Evolutionary conservation across 92 coral and sea anemone genomes (phyloP).

Genomic region (Bergia sp.): DNA sequence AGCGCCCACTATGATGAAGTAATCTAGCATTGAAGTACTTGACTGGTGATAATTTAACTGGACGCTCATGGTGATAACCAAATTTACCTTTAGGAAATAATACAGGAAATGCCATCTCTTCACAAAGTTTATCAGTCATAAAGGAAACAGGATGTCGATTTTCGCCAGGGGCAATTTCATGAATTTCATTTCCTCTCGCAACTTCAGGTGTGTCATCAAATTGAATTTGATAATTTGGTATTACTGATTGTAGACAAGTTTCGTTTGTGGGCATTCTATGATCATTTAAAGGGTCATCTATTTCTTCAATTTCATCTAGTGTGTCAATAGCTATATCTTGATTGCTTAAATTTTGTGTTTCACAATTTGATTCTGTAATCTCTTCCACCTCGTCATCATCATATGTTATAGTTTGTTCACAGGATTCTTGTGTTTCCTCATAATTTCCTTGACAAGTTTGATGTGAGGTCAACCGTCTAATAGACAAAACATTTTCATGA

Average conservation of each 20-base stretch:
- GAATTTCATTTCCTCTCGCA: not conserved
- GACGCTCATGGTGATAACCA: conserved; percentile 2
- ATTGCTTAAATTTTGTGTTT: conserved; percentile 27
- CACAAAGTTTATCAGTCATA: conserved; percentile 30
- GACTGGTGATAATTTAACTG: conserved; percentile 14
- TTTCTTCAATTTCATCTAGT: conserved; percentile 49
- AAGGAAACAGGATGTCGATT: conserved; percentile 20
- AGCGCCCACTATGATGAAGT: conserved; percentile 8
- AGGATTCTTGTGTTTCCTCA: conserved; percentile 15
- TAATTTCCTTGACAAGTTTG: not conserved
- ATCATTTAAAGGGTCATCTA: conserved; percentile 65
- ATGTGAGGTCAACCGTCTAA: not conserved
- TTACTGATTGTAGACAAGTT: conserved; percentile 66
- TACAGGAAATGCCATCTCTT: conserved; percentile 38
- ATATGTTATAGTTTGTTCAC: conserved; percentile 28
- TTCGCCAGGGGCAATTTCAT: not conserved
- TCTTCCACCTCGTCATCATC: conserved; percentile 19
- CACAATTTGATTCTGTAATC: conserved; percentile 15
- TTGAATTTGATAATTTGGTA: conserved; percentile 57
- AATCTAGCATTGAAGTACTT: too few species aligned
- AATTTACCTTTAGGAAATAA: conserved; percentile 37
- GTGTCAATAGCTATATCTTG: conserved; percentile 34
- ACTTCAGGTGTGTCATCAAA: not conserved
- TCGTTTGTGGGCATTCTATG: conserved; percentile 58
- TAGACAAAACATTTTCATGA: conserved; percentile 11